Evolutionary conservation across 2,113 vertebrate genomes (phyloP).

Genomic region (Nyctibius bracteatus): DNA sequence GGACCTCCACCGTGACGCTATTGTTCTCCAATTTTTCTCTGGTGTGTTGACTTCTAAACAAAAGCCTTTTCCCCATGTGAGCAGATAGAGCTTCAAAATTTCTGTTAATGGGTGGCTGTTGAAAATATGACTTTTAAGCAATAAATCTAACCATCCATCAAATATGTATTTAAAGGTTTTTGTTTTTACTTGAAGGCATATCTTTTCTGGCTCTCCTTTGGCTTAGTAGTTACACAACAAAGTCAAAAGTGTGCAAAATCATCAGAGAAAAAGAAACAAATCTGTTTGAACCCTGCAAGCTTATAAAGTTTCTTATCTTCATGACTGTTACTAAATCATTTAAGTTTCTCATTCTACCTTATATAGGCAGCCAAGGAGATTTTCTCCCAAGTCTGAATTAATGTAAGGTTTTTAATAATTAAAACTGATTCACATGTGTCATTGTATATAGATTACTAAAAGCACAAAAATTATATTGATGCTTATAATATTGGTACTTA

Average conservation of each 20-base stretch:
- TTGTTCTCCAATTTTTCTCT: background rate
- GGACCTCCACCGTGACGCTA: background rate
- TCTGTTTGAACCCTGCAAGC: background rate
- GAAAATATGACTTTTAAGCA: background rate
- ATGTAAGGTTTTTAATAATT: background rate
- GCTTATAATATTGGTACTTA: background rate
- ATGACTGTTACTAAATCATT: background rate
- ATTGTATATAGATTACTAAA: background rate
- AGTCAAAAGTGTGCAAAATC: background rate
- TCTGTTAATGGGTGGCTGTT: background rate
- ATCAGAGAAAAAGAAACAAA: background rate
- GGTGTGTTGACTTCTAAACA: background rate
- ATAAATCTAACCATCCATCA: background rate
- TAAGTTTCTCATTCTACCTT: conserved; percentile 21
- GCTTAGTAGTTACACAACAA: background rate
- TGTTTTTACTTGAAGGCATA: background rate
- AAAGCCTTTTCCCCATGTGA: background rate
- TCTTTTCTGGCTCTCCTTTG: background rate
- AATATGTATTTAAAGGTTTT: background rate
- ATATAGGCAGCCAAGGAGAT: background rate
- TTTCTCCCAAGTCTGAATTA: conserved; percentile 24
- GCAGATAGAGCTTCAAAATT: background rate
- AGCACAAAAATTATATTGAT: background rate
- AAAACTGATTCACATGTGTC: conserved; percentile 21
- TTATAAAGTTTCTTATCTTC: background rate